Base-by-base conservation (phyloP, 2,888 invertebrate genomes). In the Nyleta sp. region DNA sequence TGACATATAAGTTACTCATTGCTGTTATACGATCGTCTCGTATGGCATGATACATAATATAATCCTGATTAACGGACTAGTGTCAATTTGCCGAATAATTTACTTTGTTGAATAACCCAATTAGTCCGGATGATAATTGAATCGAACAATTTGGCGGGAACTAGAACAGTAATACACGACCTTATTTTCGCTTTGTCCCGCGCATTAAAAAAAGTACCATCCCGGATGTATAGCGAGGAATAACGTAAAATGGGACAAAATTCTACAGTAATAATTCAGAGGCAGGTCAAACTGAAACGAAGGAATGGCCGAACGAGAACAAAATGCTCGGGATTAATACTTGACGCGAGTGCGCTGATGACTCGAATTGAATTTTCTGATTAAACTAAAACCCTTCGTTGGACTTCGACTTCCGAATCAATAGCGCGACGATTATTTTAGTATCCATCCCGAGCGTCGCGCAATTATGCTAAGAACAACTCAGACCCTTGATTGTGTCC, bases 381-480 rank as follows among this genome's bases (percentile, higher is more conserved):
- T 70, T 70, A 70, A 50, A 33, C 28, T 7, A 28, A 28, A 28
- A 10, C 28, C 28, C 28, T 28, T 10, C 28, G 13, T 48, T 20
- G 22, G 52, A 40, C 33, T 17, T 15, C 17, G 55, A 62, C 28
- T 22, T 44, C n/a, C 44, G 40, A 71, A 55, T 62, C 71, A 62
- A 71, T 62, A 71, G 55, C n/a, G 18, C 22, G 7, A 31, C 31
- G 42, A 70, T 70, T 59, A 70, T 52, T 60, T 59, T 59, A 59
- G 40, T 70, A 70, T 70, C 42, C 44, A 42, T 44, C 57, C 13
- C 13, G 22, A 59, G 46, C 52, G 60, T 72, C 55, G 33, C 55
- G 55, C 48, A 55, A 72, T 72, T 72, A 72, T 72, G 48, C 48
- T 64, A 55, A 72, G 64, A 57, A 62, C 55, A 55, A 72, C 46